Conservation (phyloP, 2,888 invertebrate species). For the Nebria salina region DNA sequence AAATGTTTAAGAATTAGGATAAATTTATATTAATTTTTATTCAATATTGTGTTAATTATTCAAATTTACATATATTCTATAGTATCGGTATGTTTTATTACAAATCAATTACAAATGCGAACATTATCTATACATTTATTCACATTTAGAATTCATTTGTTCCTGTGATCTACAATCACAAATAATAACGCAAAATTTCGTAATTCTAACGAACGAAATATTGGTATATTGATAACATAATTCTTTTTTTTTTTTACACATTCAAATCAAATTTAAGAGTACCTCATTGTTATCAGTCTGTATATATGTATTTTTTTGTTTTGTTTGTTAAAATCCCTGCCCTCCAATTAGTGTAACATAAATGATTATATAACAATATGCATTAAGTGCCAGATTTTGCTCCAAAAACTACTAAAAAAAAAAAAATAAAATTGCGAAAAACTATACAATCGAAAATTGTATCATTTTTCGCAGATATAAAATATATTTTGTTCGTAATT, state of each 20-base stretch:
- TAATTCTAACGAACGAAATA: not conserved
- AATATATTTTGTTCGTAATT: not conserved
- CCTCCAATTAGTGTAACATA: not conserved
- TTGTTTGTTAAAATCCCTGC: not conserved
- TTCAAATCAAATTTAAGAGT: conserved; percentile 10
- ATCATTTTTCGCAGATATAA: not conserved
- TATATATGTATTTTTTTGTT: not conserved
- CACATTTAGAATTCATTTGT: conserved; percentile 30
- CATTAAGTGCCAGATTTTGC: not conserved
- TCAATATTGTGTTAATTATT: conserved; percentile 30
- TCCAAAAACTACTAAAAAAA: not conserved
- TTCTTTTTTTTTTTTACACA: not conserved
- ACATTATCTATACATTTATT: conserved; percentile 22
- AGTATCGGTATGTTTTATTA: conserved; percentile 28
- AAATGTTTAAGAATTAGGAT: not conserved
- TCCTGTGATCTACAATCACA: conserved; percentile 34
- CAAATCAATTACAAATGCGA: conserved; percentile 25
- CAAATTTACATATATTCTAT: conserved; percentile 37
- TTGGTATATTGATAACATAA: not conserved
- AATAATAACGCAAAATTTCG: not conserved
- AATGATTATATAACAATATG: conserved; percentile 10
- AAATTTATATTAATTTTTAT: not conserved
- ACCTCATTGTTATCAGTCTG: conserved; percentile 14
- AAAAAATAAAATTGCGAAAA: too few relatives aligned
- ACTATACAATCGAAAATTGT: not conserved